Conservation (phyloP, 2,797 vertebrate species). For the Champsocephalus esox region DNA sequence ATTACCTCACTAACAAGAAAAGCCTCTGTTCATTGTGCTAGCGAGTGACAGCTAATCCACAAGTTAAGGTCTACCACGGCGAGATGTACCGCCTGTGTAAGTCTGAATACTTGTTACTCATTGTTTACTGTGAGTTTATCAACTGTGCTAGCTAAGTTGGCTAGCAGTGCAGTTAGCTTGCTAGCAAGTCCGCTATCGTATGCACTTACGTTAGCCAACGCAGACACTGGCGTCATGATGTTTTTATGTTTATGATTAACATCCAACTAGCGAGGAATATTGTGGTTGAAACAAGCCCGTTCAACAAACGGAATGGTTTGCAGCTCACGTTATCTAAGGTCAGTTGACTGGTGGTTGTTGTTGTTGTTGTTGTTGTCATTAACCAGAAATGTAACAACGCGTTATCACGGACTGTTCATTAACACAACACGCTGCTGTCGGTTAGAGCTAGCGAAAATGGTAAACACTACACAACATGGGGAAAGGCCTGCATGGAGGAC, state of each 20-base stretch:
- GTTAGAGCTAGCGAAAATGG: constrained; percentile 58
- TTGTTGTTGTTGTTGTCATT: constrained; percentile 6
- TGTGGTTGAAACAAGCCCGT: background rate
- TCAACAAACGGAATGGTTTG: background rate
- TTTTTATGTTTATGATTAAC: constrained; percentile 58
- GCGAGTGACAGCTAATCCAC: constrained; percentile 8
- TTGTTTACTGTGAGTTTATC: constrained; percentile 64
- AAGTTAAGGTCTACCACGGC: background rate
- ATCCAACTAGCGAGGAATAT: constrained; percentile 40
- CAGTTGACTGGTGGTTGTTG: constrained; percentile 11
- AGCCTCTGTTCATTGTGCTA: background rate
- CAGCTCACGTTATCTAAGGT: constrained; percentile 22
- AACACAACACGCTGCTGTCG: constrained; percentile 37
- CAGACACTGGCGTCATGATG: constrained; percentile 69
- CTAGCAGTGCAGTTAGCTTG: constrained; percentile 65
- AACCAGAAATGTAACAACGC: constrained; percentile 35
- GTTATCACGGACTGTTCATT: constrained; percentile 20
- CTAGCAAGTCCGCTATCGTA: constrained; percentile 68
- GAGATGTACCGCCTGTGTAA: constrained; percentile 53
- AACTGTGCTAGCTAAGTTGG: constrained; percentile 72
- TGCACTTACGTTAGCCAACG: constrained; percentile 68
- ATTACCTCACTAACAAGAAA: constrained; percentile 19
- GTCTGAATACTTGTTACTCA: constrained; percentile 50
- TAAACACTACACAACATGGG: constrained; percentile 52
- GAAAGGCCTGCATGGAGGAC: constrained; percentile 53